Evolutionary conservation across 2,797 vertebrate species (phyloP).

Genomic region (Darevskia mixta): DNA sequence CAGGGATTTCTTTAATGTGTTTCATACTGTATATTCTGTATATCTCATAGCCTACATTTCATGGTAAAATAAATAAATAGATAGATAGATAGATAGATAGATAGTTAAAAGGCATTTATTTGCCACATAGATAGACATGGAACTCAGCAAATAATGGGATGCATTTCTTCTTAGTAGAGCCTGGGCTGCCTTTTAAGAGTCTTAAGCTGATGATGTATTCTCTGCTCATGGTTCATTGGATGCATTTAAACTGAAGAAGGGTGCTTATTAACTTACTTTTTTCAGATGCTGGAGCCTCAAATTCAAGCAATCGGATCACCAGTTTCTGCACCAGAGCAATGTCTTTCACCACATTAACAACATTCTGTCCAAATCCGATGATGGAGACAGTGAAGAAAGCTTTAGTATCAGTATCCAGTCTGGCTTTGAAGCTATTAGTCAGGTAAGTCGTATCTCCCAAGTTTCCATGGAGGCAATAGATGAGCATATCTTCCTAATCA

Average conservation of each 20-base stretch:
- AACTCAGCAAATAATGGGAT: not conserved
- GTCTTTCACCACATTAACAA: conserved; percentile 99
- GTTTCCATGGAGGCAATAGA: not conserved
- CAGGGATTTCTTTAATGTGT: too few species aligned
- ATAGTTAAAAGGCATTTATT: not conserved
- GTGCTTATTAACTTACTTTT: conserved; percentile 38
- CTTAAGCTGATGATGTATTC: not conserved
- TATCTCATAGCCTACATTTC: too few species aligned
- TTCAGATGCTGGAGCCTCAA: conserved; percentile 99
- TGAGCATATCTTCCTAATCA: not conserved
- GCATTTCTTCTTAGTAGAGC: not conserved
- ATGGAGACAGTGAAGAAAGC: conserved; percentile 98
- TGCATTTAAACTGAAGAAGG: conserved; percentile 24
- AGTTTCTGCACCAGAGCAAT: conserved; percentile 99
- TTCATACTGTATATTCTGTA: too few species aligned
- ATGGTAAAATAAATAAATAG: too few species aligned
- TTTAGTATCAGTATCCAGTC: conserved; percentile 98
- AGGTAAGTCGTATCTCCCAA: conserved; percentile 79
- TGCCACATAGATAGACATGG: not conserved
- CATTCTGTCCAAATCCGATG: conserved; percentile 98
- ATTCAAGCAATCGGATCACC: conserved; percentile 99
- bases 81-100: too few species aligned
- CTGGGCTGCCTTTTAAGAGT: conserved; percentile 3
- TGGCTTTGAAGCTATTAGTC: conserved; percentile 96
- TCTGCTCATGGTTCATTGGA: not conserved